These are phyloP conservation scores for Eptatretus burgeri DNA, from an alignment of 2,113 vertebrate genomes.

Conservation along the genomic window DNA sequence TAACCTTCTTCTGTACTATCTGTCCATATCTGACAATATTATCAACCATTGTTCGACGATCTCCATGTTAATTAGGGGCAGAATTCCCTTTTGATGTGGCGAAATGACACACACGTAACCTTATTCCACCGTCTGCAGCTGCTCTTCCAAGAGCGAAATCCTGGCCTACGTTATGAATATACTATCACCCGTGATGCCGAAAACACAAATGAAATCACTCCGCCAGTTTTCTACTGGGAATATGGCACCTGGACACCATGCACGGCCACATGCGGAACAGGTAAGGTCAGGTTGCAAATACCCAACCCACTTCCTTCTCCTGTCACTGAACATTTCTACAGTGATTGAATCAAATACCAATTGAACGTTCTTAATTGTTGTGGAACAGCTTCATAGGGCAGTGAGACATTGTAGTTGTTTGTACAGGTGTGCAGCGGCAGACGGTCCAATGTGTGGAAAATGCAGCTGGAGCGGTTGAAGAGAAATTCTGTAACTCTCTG, in stretches of 20 bases:
- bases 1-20: no score
- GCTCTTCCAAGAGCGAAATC: constrained; percentile 4
- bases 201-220: not conserved
- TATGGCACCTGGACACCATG: constrained; percentile 1
- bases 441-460: constrained; percentile 34
- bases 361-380: no score
- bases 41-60: no score
- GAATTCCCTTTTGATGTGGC: no score
- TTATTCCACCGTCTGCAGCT: not conserved
- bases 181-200: not conserved
- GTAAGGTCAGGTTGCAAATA: not conserved
- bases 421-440: constrained; percentile 36
- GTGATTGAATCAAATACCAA: no score
- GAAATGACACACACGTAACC: not conserved
- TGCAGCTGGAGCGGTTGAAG: constrained; percentile 32
- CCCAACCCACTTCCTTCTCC: not conserved
- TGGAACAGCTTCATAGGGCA: no score
- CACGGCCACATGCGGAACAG: constrained; percentile 3
- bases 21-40: no score
- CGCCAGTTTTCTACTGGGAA: not conserved
- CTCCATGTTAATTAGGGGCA: no score
- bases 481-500: constrained; percentile 36
- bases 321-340: no score
- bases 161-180: constrained; percentile 1
- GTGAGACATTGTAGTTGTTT: not conserved